Conservation (phyloP, 2,797 vertebrate genomes). For the Kryptopterus vitreolus region DNA sequence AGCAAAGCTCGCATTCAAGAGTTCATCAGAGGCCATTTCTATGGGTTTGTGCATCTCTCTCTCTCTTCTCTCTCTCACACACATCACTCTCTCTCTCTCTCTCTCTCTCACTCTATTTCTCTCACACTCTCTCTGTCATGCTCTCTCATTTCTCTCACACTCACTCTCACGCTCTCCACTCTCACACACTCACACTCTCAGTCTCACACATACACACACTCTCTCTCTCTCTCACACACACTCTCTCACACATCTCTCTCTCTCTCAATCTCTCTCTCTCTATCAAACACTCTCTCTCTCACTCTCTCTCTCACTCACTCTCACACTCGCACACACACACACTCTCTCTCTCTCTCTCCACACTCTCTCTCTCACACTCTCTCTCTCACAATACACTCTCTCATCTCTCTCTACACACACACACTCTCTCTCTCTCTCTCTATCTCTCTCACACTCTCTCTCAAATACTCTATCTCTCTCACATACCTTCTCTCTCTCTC, state of each 20-base stretch:
- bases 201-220: no score
- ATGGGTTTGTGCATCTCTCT: conserved; percentile 74
- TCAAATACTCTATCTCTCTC: no score
- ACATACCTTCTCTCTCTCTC: no score
- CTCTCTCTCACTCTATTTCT: background rate
- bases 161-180: background rate
- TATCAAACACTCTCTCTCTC: no score
- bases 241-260: background rate
- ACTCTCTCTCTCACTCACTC: no score
- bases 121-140: no score
- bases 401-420: no score
- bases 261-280: background rate
- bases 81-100: background rate
- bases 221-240: no score
- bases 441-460: background rate
- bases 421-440: background rate
- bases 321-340: background rate
- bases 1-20: conserved; percentile 93
- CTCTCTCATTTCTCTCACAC: background rate
- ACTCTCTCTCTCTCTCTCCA: background rate
- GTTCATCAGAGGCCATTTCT: conserved; percentile 92
- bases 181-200: background rate
- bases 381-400: background rate
- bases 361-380: background rate
- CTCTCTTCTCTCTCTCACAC: background rate